Conservation (phyloP, 2,113 vertebrate species). For the Odobenus rosmarus region DNA sequence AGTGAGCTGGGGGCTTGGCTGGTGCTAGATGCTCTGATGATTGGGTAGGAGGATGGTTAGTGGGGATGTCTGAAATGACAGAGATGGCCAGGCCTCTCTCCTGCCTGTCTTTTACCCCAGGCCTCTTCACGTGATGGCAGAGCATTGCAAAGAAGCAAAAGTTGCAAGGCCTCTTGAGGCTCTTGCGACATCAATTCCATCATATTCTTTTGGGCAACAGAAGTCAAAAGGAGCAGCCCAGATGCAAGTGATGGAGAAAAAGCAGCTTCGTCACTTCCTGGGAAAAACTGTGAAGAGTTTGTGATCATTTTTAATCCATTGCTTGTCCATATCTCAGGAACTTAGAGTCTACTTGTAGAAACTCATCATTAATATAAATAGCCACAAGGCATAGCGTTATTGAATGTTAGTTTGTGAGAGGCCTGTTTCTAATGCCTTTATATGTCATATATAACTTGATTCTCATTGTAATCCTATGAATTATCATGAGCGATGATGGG, state of each 20-base stretch:
- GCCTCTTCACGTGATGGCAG: neutral
- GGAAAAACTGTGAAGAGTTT: neutral
- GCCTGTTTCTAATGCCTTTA: neutral
- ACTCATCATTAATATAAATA: neutral
- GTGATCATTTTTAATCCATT: neutral
- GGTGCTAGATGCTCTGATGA: neutral
- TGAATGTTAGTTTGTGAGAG: neutral
- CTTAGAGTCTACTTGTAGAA: neutral
- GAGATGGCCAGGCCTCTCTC: neutral
- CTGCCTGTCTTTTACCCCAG: neutral
- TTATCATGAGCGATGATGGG: neutral
- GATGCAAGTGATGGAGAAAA: neutral
- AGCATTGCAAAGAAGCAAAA: neutral
- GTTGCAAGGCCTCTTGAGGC: neutral
- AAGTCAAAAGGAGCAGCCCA: neutral
- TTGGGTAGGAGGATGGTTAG: neutral
- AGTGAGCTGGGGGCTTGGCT: neutral
- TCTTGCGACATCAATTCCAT: neutral
- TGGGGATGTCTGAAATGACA: neutral
- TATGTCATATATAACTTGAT: neutral
- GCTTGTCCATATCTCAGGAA: neutral
- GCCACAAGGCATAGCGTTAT: neutral
- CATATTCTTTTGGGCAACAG: neutral
- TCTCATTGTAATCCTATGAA: conserved; percentile 10
- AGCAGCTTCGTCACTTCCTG: neutral